These are phyloP conservation scores for Scolopax mira DNA, from an alignment of 2,113 vertebrate genomes.

Conservation along the genomic window DNA sequence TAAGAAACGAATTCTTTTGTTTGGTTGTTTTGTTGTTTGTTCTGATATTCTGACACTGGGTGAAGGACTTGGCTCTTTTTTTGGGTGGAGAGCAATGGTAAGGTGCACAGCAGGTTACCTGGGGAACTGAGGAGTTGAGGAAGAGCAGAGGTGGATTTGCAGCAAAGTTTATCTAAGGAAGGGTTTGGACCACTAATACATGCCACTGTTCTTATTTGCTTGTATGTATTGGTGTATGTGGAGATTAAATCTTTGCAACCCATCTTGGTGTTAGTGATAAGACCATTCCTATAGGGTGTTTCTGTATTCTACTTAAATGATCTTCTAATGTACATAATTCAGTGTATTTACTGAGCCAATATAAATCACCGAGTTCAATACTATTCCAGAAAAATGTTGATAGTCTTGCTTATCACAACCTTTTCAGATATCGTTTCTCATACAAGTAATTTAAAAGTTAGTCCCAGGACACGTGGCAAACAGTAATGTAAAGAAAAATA, in stretches of 20 bases:
- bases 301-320: not conserved
- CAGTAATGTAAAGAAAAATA: conserved; percentile 15
- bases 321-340: rapidly evolving
- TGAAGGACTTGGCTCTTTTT: not conserved
- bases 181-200: not conserved
- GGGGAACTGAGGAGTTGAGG: not conserved
- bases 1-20: no score
- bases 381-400: not conserved
- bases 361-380: not conserved
- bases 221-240: not conserved
- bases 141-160: not conserved
- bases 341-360: not conserved
- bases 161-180: not conserved
- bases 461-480: not conserved
- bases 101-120: not conserved
- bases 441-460: not conserved
- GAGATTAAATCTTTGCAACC: not conserved
- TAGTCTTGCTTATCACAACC: not conserved
- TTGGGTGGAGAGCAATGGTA: not conserved
- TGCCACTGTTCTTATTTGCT: not conserved
- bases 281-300: not conserved
- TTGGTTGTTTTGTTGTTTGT: not conserved
- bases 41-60: not conserved
- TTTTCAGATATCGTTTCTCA: conserved; percentile 43
- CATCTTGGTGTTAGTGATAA: not conserved